Evolutionary conservation across 2,888 invertebrate species (phyloP).

Genomic region (Calephelis perditalis): DNA sequence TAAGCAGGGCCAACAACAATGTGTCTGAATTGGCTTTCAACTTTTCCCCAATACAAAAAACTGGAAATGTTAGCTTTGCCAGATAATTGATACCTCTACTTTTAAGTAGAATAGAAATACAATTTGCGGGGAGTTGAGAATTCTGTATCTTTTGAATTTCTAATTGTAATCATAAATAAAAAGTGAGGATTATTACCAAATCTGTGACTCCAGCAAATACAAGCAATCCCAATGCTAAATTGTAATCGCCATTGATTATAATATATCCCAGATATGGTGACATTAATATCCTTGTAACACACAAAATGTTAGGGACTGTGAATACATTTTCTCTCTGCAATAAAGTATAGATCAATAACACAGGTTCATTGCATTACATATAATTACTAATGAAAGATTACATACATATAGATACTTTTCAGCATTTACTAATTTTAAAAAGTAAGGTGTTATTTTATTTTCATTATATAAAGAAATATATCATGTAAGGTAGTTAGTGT

Average conservation of each 20-base stretch:
- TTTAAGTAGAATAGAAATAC: too few relatives aligned
- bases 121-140: too few relatives aligned
- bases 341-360: slow-evolving; percentile 16
- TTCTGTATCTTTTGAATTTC: too few relatives aligned
- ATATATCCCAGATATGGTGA: slow-evolving; percentile 94
- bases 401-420: neutral
- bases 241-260: slow-evolving; percentile 89
- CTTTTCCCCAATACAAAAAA: too few relatives aligned
- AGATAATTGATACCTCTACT: too few relatives aligned
- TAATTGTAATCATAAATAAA: neutral
- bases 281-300: slow-evolving; percentile 88
- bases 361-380: too few relatives aligned
- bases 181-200: slow-evolving; percentile 79
- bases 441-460: too few relatives aligned
- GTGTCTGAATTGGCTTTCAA: too few relatives aligned
- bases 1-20: too few relatives aligned
- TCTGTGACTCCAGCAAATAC: slow-evolving; percentile 94
- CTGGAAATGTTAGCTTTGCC: too few relatives aligned
- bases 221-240: slow-evolving; percentile 88
- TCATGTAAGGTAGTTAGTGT: too few relatives aligned
- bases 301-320: slow-evolving; percentile 95
- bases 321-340: slow-evolving; percentile 90
- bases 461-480: too few relatives aligned
- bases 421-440: neutral
- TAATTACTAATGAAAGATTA: neutral